Percentiles rank a stretch among this genome's conserved stretches.
These are phyloP conservation scores for Etheostoma spectabile DNA, from an alignment of 2,113 vertebrate species.

Conservation along the genomic window DNA sequence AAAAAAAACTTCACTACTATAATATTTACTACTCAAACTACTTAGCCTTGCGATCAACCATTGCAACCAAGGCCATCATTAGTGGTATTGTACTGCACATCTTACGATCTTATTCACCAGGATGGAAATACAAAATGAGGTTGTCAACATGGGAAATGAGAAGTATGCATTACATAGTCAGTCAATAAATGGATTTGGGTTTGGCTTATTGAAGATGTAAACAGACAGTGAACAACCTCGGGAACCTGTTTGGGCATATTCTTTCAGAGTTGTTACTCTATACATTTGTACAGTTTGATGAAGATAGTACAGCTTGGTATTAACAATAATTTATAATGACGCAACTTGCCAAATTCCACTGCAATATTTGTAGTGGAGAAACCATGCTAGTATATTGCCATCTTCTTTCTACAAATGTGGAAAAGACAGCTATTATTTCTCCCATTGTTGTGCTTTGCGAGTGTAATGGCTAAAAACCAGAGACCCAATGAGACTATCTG, in stretches of 20 bases:
- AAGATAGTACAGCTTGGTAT: neutral
- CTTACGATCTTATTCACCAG: neutral
- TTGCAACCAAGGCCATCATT: conserved; percentile 1
- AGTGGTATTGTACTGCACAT: neutral
- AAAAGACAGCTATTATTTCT: neutral
- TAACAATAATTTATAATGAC: neutral
- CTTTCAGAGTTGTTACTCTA: neutral
- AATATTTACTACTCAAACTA: conserved; percentile 16
- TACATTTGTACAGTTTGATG: conserved; percentile 15
- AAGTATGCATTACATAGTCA: conserved; percentile 12
- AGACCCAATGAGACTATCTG: conserved; percentile 27
- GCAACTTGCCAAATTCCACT: neutral
- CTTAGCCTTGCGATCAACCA: conserved; percentile 6
- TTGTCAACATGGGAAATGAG: conserved; percentile 9
- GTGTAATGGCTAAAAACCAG: conserved; percentile 8
- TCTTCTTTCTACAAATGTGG: neutral
- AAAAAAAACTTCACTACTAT: neutral
- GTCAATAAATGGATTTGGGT: conserved; percentile 16
- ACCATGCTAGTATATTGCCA: conserved; percentile 1
- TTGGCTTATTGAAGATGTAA: conserved; percentile 14
- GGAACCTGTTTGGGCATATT: neutral
- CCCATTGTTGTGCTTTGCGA: neutral
- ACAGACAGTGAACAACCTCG: neutral
- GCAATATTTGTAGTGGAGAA: neutral
- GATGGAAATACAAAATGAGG: neutral